These are phyloP conservation scores for Onychomys leucogaster DNA, from an alignment of 2,797 vertebrate genomes.

Conservation along the genomic window DNA sequence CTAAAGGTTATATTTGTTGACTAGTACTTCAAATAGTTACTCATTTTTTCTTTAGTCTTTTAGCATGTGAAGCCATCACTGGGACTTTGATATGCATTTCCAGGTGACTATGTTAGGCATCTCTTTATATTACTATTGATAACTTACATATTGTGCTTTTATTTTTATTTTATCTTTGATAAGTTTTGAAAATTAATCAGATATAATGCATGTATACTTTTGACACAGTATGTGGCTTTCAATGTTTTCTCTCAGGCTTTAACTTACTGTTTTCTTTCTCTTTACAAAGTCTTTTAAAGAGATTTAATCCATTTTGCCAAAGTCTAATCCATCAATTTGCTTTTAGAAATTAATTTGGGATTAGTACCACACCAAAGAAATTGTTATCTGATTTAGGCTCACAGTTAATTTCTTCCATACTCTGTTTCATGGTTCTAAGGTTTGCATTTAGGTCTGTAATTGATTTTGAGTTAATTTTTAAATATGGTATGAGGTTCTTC, in stretches of 20 bases:
- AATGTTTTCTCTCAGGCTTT: slow-evolving; percentile 27
- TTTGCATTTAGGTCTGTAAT: neutral
- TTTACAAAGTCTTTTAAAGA: slow-evolving; percentile 15
- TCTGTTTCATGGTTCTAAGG: neutral
- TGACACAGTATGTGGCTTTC: neutral
- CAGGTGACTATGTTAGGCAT: neutral
- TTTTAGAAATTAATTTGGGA: slow-evolving; percentile 2
- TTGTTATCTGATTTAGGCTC: neutral
- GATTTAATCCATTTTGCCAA: neutral
- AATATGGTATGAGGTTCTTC: neutral
- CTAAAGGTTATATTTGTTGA: neutral
- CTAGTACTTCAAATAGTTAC: neutral
- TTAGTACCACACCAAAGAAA: slow-evolving; percentile 21
- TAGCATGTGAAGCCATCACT: neutral
- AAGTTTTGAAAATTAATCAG: neutral
- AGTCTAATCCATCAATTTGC: neutral
- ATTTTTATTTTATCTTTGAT: neutral
- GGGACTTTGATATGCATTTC: neutral
- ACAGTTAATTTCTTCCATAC: neutral
- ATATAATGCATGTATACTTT: neutral
- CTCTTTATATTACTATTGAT: neutral
- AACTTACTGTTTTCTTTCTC: neutral
- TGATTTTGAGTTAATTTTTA: slow-evolving; percentile 38
- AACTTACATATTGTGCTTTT: neutral
- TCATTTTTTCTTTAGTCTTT: neutral